phyloP scores from a whole-genome alignment of 2,888 invertebrate species.

The Plusia festucae region DNA sequence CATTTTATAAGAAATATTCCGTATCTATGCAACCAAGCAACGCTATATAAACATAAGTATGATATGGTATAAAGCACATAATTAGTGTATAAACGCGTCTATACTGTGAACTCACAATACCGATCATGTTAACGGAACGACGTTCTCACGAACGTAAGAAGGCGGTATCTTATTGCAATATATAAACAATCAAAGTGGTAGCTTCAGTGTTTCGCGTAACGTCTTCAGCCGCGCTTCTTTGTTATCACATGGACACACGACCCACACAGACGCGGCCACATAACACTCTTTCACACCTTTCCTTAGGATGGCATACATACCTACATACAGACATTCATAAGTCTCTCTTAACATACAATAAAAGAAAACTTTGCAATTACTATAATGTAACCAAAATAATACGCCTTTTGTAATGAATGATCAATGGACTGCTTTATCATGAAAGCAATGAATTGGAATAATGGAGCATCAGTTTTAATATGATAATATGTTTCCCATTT shows the following conservation, averaged over 20 bases:
- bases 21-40: not conserved
- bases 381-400: not conserved
- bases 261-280: constrained; percentile 30
- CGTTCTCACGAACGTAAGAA: constrained; percentile 61
- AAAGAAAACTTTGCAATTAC: not conserved
- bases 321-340: not conserved
- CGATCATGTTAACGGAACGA: constrained; percentile 40
- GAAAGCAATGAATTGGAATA: constrained; percentile 4
- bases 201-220: constrained; percentile 68
- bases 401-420: constrained; percentile 1
- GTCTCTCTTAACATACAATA: not conserved
- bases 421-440: not conserved
- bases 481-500: constrained; percentile 17
- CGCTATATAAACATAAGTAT: not conserved
- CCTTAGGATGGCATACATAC: not conserved
- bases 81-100: constrained; percentile 25
- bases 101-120: constrained; percentile 43
- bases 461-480: not conserved
- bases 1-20: not conserved
- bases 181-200: constrained; percentile 65
- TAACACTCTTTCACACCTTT: not conserved
- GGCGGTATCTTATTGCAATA: constrained; percentile 60
- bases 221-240: constrained; percentile 60
- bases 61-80: constrained; percentile 7
- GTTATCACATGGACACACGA: constrained; percentile 63